Evolutionary conservation across 2,888 invertebrate species (phyloP).

Genomic region (Scelioninae gen. 1): DNA sequence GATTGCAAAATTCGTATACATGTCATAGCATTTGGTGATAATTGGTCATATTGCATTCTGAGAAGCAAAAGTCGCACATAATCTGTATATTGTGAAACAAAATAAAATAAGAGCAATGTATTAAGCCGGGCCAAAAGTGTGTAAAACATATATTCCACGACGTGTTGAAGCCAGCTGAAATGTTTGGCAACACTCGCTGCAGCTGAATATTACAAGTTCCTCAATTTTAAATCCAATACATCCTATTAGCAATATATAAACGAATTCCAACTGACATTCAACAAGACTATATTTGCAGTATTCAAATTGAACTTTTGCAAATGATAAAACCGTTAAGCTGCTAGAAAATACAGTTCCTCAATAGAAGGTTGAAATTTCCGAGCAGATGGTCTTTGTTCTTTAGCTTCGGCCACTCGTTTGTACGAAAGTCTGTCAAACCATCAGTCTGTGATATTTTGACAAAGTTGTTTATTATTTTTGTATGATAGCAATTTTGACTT

Average conservation of each 20-base stretch:
- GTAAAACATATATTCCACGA: conserved; percentile 19
- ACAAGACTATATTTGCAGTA: conserved; percentile 53
- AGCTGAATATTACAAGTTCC: conserved; percentile 46
- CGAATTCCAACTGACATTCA: conserved; percentile 58
- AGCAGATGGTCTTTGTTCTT: conserved; percentile 7
- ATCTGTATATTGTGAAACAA: too few relatives aligned
- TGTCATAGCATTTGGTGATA: too few relatives aligned
- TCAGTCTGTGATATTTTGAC: conserved; percentile 35
- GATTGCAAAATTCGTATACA: too few relatives aligned
- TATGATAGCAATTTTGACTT: conserved; percentile 7
- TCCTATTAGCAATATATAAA: conserved; percentile 61
- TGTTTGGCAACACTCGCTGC: conserved; percentile 42
- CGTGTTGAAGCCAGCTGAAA: conserved; percentile 14
- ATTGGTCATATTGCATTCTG: too few relatives aligned
- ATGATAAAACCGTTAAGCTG: conserved; percentile 58
- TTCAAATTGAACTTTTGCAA: conserved; percentile 53
- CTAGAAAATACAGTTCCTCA: conserved; percentile 60
- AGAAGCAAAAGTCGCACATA: too few relatives aligned
- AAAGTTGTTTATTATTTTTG: conserved; percentile 55
- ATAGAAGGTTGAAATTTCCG: conserved; percentile 29
- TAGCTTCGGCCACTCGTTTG: conserved; percentile 8
- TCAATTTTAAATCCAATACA: conserved; percentile 62
- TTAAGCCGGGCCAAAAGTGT: conserved; percentile 23
- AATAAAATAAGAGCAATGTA: conserved; percentile 11
- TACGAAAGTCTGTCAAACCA: conserved; percentile 32